phyloP scores from a whole-genome alignment of 2,888 invertebrate genomes.

The Cryptosula pallasiana region DNA sequence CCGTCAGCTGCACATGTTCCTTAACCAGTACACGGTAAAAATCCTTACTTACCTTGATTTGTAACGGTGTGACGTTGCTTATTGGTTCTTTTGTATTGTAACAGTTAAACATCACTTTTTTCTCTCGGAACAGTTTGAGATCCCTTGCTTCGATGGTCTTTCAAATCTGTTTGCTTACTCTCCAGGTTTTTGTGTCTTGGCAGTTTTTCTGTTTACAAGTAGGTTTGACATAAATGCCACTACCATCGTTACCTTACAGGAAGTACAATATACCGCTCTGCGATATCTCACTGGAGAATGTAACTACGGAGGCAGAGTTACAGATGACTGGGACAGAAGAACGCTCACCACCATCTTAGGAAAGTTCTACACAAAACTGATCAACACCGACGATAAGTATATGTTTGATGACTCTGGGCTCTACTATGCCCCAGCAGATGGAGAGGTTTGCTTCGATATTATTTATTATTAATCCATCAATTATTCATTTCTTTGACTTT shows the following conservation, averaged over 20 bases:
- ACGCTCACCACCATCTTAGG: conserved; percentile 54
- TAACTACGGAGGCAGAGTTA: conserved; percentile 57
- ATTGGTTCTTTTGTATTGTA: no score
- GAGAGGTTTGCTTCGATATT: conserved; percentile 52
- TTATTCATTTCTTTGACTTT: no score
- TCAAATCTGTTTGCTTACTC: no score
- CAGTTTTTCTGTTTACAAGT: no score
- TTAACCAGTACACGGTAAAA: conserved; percentile 55
- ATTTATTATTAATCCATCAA: no score
- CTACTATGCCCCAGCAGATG: conserved; percentile 49
- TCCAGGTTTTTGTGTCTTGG: no score
- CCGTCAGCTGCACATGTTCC: conserved; percentile 55
- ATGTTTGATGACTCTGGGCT: conserved; percentile 50
- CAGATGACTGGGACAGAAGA: conserved; percentile 56
- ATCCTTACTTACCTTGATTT: no score
- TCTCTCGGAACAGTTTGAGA: no score
- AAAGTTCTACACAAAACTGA: conserved; percentile 50
- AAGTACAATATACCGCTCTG: conserved; percentile 55
- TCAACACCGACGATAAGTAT: conserved; percentile 43
- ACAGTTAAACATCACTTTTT: no score
- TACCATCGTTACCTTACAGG: conserved; percentile 41
- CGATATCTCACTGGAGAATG: conserved; percentile 57
- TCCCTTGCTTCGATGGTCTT: no score
- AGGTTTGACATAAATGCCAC: no score
- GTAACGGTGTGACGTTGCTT: no score